phyloP scores from a whole-genome alignment of 2,888 invertebrate genomes.

The Panzeria rudis region DNA sequence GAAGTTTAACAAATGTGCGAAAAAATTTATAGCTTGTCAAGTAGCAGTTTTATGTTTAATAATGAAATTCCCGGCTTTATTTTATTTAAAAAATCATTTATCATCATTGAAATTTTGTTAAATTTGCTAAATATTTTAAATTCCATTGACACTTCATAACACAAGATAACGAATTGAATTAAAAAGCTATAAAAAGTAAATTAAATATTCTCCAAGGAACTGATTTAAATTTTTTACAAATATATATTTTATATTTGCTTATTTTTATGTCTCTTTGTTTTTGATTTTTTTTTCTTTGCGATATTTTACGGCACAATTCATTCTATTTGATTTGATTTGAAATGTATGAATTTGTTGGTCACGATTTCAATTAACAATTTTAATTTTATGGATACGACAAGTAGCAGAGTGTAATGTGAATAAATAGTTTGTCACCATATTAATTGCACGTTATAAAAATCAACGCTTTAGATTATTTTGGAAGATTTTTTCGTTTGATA shows the following conservation, averaged over 20 bases:
- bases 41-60: too few species aligned
- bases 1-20: too few species aligned
- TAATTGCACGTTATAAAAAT: conserved; percentile 21
- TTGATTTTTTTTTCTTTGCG: conserved; percentile 14
- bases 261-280: neutral
- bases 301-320: conserved; percentile 48
- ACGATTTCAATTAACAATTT: conserved; percentile 67
- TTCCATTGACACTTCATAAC: conserved; percentile 9
- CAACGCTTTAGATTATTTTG: neutral
- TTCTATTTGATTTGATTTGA: conserved; percentile 50
- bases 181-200: neutral
- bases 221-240: conserved; percentile 14
- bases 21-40: too few species aligned
- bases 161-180: conserved; percentile 16
- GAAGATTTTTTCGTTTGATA: neutral
- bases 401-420: conserved; percentile 20
- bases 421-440: conserved; percentile 58
- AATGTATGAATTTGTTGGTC: conserved; percentile 45
- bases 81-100: neutral
- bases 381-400: conserved; percentile 42
- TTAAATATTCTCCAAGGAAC: neutral
- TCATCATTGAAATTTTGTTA: neutral
- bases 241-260: conserved; percentile 8
- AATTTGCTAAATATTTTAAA: conserved; percentile 19
- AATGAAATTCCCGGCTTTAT: too few species aligned